phyloP scores from a whole-genome alignment of 2,797 vertebrate species.

The Jordanella pulchra region DNA sequence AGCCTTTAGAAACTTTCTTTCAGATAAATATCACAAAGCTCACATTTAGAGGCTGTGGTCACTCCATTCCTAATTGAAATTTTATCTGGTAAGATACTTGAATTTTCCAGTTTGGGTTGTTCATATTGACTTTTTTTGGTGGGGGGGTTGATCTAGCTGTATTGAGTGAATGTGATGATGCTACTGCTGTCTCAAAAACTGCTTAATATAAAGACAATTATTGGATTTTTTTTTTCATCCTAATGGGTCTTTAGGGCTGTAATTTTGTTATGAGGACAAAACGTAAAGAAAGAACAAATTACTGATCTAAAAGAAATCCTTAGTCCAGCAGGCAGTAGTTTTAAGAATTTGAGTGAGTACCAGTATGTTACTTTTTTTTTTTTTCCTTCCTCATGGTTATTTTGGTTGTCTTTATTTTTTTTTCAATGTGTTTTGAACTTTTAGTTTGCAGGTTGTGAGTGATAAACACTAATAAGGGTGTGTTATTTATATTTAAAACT shows the following conservation, averaged over 20 bases:
- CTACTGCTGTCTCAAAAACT: conserved; percentile 65
- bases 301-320: conserved; percentile 39
- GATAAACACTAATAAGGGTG: conserved; percentile 74
- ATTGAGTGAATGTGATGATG: conserved; percentile 74
- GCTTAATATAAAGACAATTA: conserved; percentile 69
- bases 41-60: conserved; percentile 50
- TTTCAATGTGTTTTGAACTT: conserved; percentile 72
- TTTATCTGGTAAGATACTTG: conserved; percentile 79
- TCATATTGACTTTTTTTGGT: conserved; percentile 49
- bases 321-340: conserved; percentile 43
- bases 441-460: conserved; percentile 76
- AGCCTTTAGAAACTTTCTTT: conserved; percentile 46
- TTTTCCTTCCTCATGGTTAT: conserved; percentile 14
- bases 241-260: conserved; percentile 50
- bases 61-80: conserved; percentile 70
- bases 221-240: conserved; percentile 44
- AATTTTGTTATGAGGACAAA: conserved; percentile 30
- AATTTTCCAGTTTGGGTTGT: conserved; percentile 73
- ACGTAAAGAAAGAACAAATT: conserved; percentile 46
- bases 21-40: conserved; percentile 47
- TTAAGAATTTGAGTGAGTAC: conserved; percentile 38
- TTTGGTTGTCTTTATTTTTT: conserved; percentile 25
- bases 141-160: conserved; percentile 20
- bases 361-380: conserved; percentile 49
- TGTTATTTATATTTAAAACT: conserved; percentile 78